Percentiles rank a stretch among this genome's conserved stretches.
Evolutionary conservation across 2,113 vertebrate species (phyloP).

Genomic region (Otolemur garnettii): DNA sequence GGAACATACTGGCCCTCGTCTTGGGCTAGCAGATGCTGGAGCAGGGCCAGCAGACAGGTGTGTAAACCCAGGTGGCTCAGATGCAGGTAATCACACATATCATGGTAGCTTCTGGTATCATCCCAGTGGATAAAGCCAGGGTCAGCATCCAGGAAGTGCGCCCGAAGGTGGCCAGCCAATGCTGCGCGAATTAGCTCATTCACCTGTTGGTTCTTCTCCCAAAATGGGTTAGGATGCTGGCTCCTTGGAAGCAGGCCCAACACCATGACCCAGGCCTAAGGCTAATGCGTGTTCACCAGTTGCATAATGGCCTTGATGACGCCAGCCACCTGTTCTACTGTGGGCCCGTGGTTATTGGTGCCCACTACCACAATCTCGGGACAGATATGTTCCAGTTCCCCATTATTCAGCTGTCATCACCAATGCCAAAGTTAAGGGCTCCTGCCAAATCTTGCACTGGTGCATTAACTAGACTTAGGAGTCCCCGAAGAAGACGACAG

Average conservation of each 20-base stretch:
- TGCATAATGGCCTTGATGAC: slow-evolving; percentile 92
- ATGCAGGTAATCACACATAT: slow-evolving; percentile 96
- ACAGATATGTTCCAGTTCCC: slow-evolving; percentile 93
- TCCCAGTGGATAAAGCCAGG: slow-evolving; percentile 93
- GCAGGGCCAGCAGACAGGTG: slow-evolving; percentile 90
- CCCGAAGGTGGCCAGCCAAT: slow-evolving; percentile 86
- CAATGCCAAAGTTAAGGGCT: slow-evolving; percentile 95
- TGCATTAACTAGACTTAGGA: no score
- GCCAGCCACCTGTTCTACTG: slow-evolving; percentile 91
- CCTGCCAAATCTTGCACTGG: slow-evolving; percentile 91
- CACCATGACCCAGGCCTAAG: slow-evolving; percentile 90
- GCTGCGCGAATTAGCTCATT: slow-evolving; percentile 90
- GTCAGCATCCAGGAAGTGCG: slow-evolving; percentile 91
- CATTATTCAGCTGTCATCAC: slow-evolving; percentile 93
- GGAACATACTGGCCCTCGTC: slow-evolving; percentile 70
- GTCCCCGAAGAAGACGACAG: no score
- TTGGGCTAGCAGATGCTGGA: slow-evolving; percentile 89
- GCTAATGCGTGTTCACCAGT: slow-evolving; percentile 91
- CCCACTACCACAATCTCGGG: slow-evolving; percentile 96
- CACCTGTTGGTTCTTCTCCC: slow-evolving; percentile 90
- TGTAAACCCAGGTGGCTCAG: slow-evolving; percentile 92
- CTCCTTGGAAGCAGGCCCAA: slow-evolving; percentile 93
- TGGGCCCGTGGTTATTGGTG: slow-evolving; percentile 94
- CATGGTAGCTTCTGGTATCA: slow-evolving; percentile 94
- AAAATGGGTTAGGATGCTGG: slow-evolving; percentile 91